Conservation (phyloP, 1,140 invertebrate genomes). For the Camponotus pennsylvanicus region DNA sequence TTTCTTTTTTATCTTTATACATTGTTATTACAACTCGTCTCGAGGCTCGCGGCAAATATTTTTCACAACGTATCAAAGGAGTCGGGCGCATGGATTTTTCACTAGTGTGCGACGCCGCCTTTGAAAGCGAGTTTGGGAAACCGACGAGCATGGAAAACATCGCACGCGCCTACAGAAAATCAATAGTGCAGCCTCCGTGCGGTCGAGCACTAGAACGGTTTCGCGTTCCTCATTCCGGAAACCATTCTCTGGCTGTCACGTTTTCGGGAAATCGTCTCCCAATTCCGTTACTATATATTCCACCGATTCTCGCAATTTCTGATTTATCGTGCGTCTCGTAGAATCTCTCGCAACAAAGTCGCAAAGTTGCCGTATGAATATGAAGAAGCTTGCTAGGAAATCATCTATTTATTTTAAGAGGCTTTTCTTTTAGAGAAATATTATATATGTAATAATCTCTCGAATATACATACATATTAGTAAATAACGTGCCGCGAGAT, state of each 20-base stretch:
- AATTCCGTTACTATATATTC: conserved; percentile 31
- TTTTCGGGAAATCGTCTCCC: conserved; percentile 49
- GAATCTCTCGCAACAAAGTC: neutral
- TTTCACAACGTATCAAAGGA: conserved; percentile 29
- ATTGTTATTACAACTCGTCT: neutral
- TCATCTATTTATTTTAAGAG: neutral
- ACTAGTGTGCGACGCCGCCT: conserved; percentile 17
- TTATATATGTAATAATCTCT: neutral
- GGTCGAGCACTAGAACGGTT: conserved; percentile 54
- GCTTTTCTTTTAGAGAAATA: neutral
- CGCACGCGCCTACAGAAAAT: conserved; percentile 76
- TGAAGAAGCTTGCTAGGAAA: neutral
- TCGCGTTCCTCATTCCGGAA: conserved; percentile 54
- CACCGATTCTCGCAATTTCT: conserved; percentile 31
- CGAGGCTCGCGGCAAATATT: conserved; percentile 30
- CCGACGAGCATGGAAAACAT: conserved; percentile 68
- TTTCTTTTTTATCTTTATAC: no score
- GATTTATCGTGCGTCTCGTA: conserved; percentile 20
- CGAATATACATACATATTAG: neutral
- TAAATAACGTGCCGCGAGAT: neutral
- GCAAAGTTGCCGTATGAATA: neutral
- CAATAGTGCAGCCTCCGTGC: conserved; percentile 73
- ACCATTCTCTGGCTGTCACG: conserved; percentile 24
- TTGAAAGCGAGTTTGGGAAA: conserved; percentile 64
- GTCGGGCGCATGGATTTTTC: conserved; percentile 27